phyloP scores from a whole-genome alignment of 2,888 invertebrate genomes.

The Colostygia pectinataria region DNA sequence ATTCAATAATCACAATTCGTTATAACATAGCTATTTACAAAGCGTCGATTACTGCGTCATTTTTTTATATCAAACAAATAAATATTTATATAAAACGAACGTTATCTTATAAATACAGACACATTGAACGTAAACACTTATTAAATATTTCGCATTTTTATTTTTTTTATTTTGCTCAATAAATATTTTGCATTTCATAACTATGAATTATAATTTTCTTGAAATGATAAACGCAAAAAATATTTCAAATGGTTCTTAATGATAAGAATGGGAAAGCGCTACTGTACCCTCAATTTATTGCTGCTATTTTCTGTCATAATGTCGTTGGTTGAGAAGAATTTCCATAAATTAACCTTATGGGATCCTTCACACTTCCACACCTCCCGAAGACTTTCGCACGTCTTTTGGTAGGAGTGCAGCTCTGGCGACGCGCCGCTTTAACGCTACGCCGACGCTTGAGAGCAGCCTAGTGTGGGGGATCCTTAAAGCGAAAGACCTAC shows the following conservation, averaged over 20 bases:
- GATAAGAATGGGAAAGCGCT: neutral
- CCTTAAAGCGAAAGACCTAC: no score
- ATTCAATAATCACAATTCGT: slow-evolving; percentile 51
- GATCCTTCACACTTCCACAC: no score
- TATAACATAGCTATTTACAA: slow-evolving; percentile 52
- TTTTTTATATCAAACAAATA: slow-evolving; percentile 28
- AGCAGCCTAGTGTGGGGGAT: no score
- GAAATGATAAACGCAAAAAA: slow-evolving; percentile 8
- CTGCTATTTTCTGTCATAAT: no score
- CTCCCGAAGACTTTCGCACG: no score
- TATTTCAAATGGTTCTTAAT: slow-evolving; percentile 7
- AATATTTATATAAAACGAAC: slow-evolving; percentile 28
- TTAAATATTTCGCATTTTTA: slow-evolving; percentile 39
- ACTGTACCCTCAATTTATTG: no score
- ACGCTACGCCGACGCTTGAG: no score
- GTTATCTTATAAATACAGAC: slow-evolving; percentile 35
- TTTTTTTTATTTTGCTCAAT: no score
- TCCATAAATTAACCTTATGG: no score
- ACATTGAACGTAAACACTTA: slow-evolving; percentile 42
- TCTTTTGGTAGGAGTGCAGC: no score
- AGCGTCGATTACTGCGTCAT: slow-evolving; percentile 39
- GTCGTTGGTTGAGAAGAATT: no score
- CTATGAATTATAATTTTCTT: slow-evolving; percentile 22
- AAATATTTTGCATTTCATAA: slow-evolving; percentile 39
- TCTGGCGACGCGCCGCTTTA: no score